Base-by-base conservation (phyloP, 2,888 invertebrate genomes). In the Melanostoma mellinum region DNA sequence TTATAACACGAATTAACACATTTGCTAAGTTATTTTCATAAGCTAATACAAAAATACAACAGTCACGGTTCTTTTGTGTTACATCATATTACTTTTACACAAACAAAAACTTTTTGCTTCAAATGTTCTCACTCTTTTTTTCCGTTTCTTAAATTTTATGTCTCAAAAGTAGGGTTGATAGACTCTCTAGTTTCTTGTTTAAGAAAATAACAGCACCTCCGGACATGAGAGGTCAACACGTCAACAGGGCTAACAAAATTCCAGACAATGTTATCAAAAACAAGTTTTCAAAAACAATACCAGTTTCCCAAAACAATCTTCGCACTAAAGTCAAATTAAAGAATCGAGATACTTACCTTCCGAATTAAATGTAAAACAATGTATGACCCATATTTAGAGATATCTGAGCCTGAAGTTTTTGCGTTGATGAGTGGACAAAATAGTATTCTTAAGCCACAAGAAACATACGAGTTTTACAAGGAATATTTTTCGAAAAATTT, bases 391-490 rank as follows among this genome's bases (percentile, higher is more conserved):
- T 33, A 44, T 44, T 60, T 60, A 33, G 38, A 63, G 20, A 48
- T 33, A 10, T 44, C 33, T 50, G 36, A 69, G 35, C 56, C 56
- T 38, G 20, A 9, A 10, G 56, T 56, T 56, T 10, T 40, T 56
- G 56, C 40, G 10, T 56, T 56, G 38, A 38, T 55, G 53, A 55
- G 10, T 40, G 48, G 50, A 69, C 48, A 58, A 50, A 58, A 48
- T 69, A 6, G 48, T 69, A 69, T 48, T 58, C 56, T n/a, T 46
- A 36, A 58, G 58, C 48, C 69, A 56, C 30, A 56, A 58, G 50
- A 58, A 44, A 50, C 42, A 20, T 55, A 46, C 35, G 53, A 68
- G 42, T 46, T 53, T 55, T 68, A 68, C 9, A 44, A 44, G 35
- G 9, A 65, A 65, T 52, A 65, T 38, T 65, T 65, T 44, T 5